phyloP scores from a whole-genome alignment of 2,113 vertebrate species.

The human region GRCh38 chr15:97522501-97523000 shows the following conservation, averaged over 20 bases:
- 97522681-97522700: not conserved
- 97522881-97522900: not conserved
- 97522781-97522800: fast-evolving
- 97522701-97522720: not conserved
- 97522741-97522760: not conserved
- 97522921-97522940: not conserved
- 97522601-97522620: fast-evolving
- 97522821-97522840: not conserved
- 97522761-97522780: not conserved
- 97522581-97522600: not conserved
- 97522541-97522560: slow-evolving; percentile 39
- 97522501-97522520: slow-evolving; percentile 1
- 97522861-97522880: not conserved
- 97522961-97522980: not conserved
- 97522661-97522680: not conserved
- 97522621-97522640: not conserved
- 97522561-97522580: not conserved
- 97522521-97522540: slow-evolving; percentile 47
- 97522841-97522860: too few relatives aligned
- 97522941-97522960: not conserved
- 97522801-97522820: not conserved
- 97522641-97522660: not conserved
- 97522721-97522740: too few relatives aligned
- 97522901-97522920: not conserved
- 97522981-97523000: not conserved